Base-by-base conservation (phyloP, 2,113 vertebrate genomes). In the Suricata suricatta region DNA sequence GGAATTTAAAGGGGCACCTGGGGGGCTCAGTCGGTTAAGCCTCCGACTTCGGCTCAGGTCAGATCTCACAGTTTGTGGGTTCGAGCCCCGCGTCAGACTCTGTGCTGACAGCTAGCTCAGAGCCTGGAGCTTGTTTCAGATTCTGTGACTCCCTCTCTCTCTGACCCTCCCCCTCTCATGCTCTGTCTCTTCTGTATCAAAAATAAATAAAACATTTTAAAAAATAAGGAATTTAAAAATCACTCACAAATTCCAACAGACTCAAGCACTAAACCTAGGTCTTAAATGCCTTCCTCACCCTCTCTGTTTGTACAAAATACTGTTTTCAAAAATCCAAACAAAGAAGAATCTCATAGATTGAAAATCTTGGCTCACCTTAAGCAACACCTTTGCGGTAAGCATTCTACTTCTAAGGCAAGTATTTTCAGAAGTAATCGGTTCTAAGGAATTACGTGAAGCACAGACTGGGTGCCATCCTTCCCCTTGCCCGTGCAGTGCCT, bases 401-500 rank as follows among this genome's bases (percentile, higher is more conserved):
- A 14, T 7, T 41, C 71, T 13, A 1, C 38, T 29, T 15, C 7
- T 16, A 29, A 41, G 27, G 25, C 16, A 76, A 3, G 14, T 29
- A 29, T 44, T 14, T 25, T 76, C 41, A 29, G 72, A 76, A 29
- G 38, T 41, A 29, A 76, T 2, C 31, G n/a, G 27, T 44, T 29
- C 19, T 60, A 64, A 79, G 63, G 71, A 35, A 2, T 11, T 6
- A 3, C 0, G 23, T 25, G 72, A 27, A 31, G 44, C 4, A 3
- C 7, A 21, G 5, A 21, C 14, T 2, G 60, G 66, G 19, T 1
- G 31, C 12, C 11, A 0, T 4, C 19, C 4, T 29, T 13, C 27
- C 3, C 2, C 44, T 29, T 25, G n/a, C 35, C 69, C 0, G 0
- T 13, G 15, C 10, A 1, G 1, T 0, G 27, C 50, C 19, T 17